Conservation (phyloP, 2,888 invertebrate genomes). For the Catocala fraxini region DNA sequence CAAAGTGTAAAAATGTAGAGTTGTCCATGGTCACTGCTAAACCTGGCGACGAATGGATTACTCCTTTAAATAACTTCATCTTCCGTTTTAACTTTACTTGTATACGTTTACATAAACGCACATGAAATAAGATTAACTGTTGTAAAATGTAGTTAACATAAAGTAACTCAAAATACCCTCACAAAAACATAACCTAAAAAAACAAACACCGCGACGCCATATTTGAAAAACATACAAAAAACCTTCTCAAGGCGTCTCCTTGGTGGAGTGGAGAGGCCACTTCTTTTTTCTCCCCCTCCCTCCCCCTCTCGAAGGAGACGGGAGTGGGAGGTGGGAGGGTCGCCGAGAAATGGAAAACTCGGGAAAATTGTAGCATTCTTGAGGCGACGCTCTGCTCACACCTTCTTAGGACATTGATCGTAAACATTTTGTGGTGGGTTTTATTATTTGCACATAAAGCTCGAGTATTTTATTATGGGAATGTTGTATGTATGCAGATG, state of each 20-base stretch:
- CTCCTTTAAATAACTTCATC: too few species aligned
- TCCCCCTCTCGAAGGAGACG: constrained; percentile 34
- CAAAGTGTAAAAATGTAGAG: too few species aligned
- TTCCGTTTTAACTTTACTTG: too few species aligned
- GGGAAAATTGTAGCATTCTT: constrained; percentile 88
- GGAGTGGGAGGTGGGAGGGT: constrained; percentile 61
- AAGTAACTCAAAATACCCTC: not conserved
- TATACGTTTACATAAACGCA: too few species aligned
- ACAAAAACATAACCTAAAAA: constrained; percentile 16
- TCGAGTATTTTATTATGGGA: not conserved
- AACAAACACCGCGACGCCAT: constrained; percentile 15
- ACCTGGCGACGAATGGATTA: too few species aligned
- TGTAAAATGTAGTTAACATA: too few species aligned
- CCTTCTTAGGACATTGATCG: constrained; percentile 76
- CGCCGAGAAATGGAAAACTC: constrained; percentile 87
- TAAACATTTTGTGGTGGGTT: constrained; percentile 57
- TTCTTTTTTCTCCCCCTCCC: constrained; percentile 75
- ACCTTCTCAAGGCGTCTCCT: constrained; percentile 59
- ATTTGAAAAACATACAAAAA: constrained; percentile 43
- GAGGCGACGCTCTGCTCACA: constrained; percentile 86
- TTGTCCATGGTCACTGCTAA: too few species aligned
- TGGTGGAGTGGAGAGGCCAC: constrained; percentile 79
- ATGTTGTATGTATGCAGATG: too few species aligned
- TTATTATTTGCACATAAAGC: not conserved
- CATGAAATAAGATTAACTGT: too few species aligned